These are phyloP conservation scores for Rynchops niger DNA, from an alignment of 2,113 vertebrate species.

Conservation along the genomic window DNA sequence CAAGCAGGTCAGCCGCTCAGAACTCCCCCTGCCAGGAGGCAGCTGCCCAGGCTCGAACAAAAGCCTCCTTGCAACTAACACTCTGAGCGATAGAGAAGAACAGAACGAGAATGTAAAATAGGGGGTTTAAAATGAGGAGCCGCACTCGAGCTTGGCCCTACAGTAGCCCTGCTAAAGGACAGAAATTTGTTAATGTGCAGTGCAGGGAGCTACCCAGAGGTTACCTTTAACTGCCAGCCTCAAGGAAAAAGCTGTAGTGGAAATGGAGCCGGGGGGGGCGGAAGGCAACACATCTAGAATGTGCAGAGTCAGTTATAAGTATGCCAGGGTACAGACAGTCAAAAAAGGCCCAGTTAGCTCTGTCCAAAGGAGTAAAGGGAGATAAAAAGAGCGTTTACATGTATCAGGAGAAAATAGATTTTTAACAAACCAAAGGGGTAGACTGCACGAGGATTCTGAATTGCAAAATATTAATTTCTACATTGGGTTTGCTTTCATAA, in stretches of 20 bases:
- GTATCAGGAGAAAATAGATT: not conserved
- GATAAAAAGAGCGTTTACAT: not conserved
- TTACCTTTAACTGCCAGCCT: not conserved
- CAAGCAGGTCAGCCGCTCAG: slow-evolving; percentile 19
- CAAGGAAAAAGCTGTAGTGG: not conserved
- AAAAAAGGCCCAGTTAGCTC: not conserved
- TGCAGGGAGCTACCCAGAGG: not conserved
- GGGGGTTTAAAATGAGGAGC: slow-evolving; percentile 44
- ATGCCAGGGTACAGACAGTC: not conserved
- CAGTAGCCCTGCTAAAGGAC: not conserved
- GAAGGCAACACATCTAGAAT: not conserved
- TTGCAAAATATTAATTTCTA: not conserved
- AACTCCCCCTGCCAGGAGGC: slow-evolving; percentile 43
- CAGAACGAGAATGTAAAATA: slow-evolving; percentile 49
- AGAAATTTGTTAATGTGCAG: slow-evolving; percentile 30
- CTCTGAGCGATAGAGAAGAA: not conserved
- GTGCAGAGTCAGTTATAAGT: not conserved
- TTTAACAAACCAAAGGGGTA: not conserved
- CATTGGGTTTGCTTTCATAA: not conserved
- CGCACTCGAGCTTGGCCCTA: not conserved
- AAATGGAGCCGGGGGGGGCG: not conserved
- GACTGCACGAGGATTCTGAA: not conserved
- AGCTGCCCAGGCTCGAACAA: slow-evolving; percentile 45
- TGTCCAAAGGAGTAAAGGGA: not conserved
- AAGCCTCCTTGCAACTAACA: slow-evolving; percentile 38